A percentile compares a stretch with the other conserved stretches of the same genome.
Conservation (phyloP, 2,888 invertebrate species). For the Eueremaeus valkanovi region DNA sequence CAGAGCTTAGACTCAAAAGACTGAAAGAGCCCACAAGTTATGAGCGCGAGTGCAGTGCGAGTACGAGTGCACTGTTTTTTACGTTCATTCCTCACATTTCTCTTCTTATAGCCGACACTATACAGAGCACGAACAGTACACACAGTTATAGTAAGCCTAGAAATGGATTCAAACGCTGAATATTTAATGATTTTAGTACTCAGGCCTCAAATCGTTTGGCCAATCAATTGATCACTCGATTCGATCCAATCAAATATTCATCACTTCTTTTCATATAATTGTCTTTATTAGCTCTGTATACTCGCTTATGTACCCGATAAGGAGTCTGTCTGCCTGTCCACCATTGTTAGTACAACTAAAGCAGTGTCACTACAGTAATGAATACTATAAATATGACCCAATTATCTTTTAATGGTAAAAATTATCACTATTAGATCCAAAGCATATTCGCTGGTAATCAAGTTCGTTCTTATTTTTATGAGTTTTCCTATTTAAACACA, state of each 20-base stretch:
- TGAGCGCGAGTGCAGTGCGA: neutral
- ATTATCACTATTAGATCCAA: too few species aligned
- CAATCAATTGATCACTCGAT: neutral
- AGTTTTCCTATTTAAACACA: too few species aligned
- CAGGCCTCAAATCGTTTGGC: neutral
- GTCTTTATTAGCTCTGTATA: too few species aligned
- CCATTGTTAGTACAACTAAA: too few species aligned
- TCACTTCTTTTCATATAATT: neutral
- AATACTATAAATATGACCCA: too few species aligned
- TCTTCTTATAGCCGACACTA: neutral
- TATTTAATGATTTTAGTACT: neutral
- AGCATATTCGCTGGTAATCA: too few species aligned
- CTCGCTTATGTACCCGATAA: too few species aligned
- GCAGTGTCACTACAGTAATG: too few species aligned
- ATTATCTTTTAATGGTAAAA: too few species aligned
- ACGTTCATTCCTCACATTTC: neutral
- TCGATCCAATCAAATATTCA: neutral
- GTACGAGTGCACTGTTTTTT: neutral
- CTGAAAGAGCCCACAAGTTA: neutral
- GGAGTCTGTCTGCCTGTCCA: too few species aligned
- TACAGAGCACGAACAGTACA: neutral
- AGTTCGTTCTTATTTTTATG: too few species aligned
- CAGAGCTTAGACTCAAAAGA: too few species aligned
- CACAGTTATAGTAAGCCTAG: neutral
- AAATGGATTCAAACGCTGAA: neutral